Conservation (phyloP, 2,797 vertebrate genomes). For the Peromyscus aztecus region DNA sequence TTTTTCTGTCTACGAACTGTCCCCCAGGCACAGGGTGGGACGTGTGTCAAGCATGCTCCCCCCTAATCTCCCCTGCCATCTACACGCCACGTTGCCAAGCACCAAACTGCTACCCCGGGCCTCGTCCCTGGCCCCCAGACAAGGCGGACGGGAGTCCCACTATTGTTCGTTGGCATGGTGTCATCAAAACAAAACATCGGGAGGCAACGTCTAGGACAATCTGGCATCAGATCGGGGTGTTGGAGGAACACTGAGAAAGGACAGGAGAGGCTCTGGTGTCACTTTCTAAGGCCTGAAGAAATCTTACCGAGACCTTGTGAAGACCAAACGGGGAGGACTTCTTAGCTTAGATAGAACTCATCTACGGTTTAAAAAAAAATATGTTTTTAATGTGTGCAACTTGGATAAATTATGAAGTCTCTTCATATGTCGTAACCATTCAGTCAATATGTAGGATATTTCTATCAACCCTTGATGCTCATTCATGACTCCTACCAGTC, state of each 20-base stretch:
- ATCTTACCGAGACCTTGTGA: constrained; percentile 1
- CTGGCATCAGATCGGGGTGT: neutral
- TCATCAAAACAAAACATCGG: neutral
- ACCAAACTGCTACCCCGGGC: neutral
- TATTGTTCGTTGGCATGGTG: neutral
- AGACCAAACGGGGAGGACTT: neutral
- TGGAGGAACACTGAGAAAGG: neutral
- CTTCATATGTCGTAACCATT: neutral
- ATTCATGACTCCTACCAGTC: neutral
- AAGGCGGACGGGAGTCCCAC: neutral
- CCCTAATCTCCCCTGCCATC: constrained; percentile 11
- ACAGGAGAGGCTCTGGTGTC: neutral
- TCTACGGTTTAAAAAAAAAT: neutral
- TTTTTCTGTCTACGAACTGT: constrained; percentile 11
- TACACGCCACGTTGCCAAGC: neutral
- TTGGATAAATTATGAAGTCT: neutral
- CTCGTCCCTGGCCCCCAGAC: neutral
- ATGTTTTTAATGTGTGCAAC: neutral
- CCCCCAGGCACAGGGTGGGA: neutral
- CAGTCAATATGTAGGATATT: neutral
- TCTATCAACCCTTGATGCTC: neutral
- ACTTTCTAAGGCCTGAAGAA: neutral
- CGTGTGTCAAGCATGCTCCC: neutral
- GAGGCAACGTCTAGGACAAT: neutral
- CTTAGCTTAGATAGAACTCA: neutral